phyloP scores from a whole-genome alignment of 35 echinoderm and acorn worm genomes.

The Stichopus chloronotus region DNA sequence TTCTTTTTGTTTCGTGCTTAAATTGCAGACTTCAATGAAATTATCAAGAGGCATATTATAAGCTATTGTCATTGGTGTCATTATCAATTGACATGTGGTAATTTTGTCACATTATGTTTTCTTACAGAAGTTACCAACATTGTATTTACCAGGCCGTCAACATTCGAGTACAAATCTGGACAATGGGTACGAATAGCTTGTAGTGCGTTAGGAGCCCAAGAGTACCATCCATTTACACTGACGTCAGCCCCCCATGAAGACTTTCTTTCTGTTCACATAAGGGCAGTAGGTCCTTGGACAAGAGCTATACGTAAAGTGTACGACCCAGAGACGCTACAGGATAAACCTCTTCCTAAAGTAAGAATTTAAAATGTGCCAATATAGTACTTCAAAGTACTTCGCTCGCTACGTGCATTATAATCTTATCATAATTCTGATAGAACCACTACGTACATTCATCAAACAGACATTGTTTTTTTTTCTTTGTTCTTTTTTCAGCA shows the following conservation, averaged over 20 bases:
- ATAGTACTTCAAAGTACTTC: too few relatives aligned
- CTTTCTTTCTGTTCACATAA: slow-evolving; percentile 62
- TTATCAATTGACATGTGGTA: too few relatives aligned
- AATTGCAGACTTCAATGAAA: too few relatives aligned
- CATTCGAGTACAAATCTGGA: slow-evolving; percentile 76
- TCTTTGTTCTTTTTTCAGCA: too few relatives aligned
- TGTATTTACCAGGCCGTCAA: slow-evolving; percentile 62
- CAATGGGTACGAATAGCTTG: slow-evolving; percentile 72
- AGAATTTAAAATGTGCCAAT: background rate
- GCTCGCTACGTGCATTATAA: too few relatives aligned
- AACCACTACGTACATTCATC: too few relatives aligned
- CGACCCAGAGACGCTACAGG: slow-evolving; percentile 45
- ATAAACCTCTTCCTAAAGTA: slow-evolving; percentile 71
- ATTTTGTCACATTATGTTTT: background rate
- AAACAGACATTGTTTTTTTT: too few relatives aligned
- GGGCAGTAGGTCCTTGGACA: slow-evolving; percentile 66
- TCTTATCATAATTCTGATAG: too few relatives aligned
- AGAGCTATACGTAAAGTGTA: slow-evolving; percentile 62
- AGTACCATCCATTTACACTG: slow-evolving; percentile 81
- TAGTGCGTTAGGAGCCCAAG: slow-evolving; percentile 38
- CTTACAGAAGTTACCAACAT: slow-evolving; percentile 70
- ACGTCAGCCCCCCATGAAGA: slow-evolving; percentile 85
- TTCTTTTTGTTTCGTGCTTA: too few relatives aligned
- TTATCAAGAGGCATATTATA: too few relatives aligned
- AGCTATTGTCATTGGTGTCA: too few relatives aligned